Conservation (phyloP, 2,888 invertebrate genomes). For the Agapetus fuscipes region DNA sequence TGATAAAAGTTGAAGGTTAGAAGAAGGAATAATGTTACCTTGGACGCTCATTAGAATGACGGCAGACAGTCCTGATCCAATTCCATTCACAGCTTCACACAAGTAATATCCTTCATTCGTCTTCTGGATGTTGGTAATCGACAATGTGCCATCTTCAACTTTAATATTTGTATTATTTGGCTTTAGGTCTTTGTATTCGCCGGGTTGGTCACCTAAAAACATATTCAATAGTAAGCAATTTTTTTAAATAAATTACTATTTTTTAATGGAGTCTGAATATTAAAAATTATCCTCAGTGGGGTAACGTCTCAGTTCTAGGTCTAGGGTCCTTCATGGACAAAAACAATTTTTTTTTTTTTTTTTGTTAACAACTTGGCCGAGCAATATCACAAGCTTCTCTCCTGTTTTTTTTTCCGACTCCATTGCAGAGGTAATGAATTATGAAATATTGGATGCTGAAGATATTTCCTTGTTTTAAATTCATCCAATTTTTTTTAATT, state of each 20-base stretch:
- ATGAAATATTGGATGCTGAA: no score
- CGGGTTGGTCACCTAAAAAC: conserved; percentile 74
- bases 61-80: conserved; percentile 89
- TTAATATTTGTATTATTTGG: conserved; percentile 83
- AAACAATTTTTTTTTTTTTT: no score
- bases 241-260: conserved; percentile 5
- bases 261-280: no score
- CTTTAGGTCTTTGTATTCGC: conserved; percentile 88
- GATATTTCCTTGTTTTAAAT: no score
- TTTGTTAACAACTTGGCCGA: no score
- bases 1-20: conserved; percentile 1
- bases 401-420: no score
- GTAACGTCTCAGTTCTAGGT: no score
- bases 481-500: no score
- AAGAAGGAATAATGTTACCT: conserved; percentile 43
- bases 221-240: not conserved
- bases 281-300: no score
- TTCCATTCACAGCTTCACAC: conserved; percentile 93
- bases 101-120: conserved; percentile 91
- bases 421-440: no score
- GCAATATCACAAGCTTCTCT: no score
- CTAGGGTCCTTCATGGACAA: no score
- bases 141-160: conserved; percentile 88
- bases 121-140: conserved; percentile 84
- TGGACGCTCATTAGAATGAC: conserved; percentile 90